Percentiles rank a stretch among this genome's conserved stretches.
phyloP scores from a whole-genome alignment of 2,888 invertebrate genomes.

The Plebejus argus region DNA sequence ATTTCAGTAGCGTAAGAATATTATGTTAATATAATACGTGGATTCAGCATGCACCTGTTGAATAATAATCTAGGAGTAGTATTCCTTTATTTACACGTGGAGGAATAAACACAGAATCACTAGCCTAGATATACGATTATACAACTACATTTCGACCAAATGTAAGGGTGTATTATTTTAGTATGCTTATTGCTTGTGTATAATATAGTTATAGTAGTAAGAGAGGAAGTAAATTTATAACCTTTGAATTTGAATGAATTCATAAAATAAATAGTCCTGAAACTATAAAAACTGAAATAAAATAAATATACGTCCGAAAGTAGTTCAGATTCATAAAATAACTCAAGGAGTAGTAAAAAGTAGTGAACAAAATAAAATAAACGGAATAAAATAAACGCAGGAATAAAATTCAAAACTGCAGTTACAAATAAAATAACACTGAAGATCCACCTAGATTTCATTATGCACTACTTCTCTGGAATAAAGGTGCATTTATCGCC shows the following conservation, averaged over 20 bases:
- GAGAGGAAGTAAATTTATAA: background rate
- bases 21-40: background rate
- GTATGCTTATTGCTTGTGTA: background rate
- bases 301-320: background rate
- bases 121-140: too few relatives aligned
- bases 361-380: constrained; percentile 9
- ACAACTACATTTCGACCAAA: too few relatives aligned
- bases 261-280: background rate
- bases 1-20: background rate
- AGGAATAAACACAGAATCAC: background rate
- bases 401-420: constrained; percentile 20
- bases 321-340: constrained; percentile 6
- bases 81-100: background rate
- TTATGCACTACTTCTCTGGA: constrained; percentile 11
- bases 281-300: background rate
- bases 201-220: too few relatives aligned
- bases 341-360: background rate
- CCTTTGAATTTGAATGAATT: background rate
- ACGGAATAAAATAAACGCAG: constrained; percentile 16
- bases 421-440: constrained; percentile 27
- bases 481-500: constrained; percentile 17
- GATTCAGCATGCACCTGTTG: background rate
- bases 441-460: constrained; percentile 5
- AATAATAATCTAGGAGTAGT: background rate
- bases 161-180: background rate